Evolutionary conservation across 2,888 invertebrate genomes (phyloP).

Genomic region (Philaethria dido): DNA sequence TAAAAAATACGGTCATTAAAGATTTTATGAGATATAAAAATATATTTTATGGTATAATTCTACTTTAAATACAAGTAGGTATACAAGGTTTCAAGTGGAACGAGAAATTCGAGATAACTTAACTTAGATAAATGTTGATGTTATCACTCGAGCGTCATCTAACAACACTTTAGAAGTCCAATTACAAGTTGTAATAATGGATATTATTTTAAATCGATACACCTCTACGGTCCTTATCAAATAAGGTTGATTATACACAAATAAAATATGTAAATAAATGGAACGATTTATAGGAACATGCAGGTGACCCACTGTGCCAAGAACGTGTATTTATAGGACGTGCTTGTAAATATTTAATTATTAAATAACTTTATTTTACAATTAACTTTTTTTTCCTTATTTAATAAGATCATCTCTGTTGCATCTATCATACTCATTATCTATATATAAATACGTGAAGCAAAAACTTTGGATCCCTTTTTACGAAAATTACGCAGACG

Average conservation of each 20-base stretch:
- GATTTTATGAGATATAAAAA: background rate
- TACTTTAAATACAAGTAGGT: conserved; percentile 14
- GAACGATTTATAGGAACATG: too few relatives aligned
- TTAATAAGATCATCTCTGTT: too few relatives aligned
- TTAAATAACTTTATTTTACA: too few relatives aligned
- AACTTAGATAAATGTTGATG: conserved; percentile 41
- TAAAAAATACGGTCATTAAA: background rate
- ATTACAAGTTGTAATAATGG: conserved; percentile 61
- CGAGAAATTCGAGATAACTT: conserved; percentile 31
- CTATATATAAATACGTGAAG: too few relatives aligned
- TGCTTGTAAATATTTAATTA: too few relatives aligned
- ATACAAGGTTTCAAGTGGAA: conserved; percentile 10
- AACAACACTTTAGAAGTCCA: conserved; percentile 49
- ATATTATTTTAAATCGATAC: conserved; percentile 55
- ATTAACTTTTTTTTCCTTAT: too few relatives aligned
- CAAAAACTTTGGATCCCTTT: too few relatives aligned
- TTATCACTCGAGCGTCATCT: conserved; percentile 42
- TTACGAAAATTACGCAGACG: too few relatives aligned
- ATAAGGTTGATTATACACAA: conserved; percentile 42
- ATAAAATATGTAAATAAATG: conserved; percentile 8
- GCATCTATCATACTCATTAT: too few relatives aligned
- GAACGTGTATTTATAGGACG: too few relatives aligned
- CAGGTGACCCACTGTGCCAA: too few relatives aligned
- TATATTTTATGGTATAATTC: background rate
- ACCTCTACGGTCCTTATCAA: conserved; percentile 52